Percentiles rank a stretch among this genome's conserved stretches.
Conservation (phyloP, 64 coral and sea anemone species). For the Montipora sp. region DNA sequence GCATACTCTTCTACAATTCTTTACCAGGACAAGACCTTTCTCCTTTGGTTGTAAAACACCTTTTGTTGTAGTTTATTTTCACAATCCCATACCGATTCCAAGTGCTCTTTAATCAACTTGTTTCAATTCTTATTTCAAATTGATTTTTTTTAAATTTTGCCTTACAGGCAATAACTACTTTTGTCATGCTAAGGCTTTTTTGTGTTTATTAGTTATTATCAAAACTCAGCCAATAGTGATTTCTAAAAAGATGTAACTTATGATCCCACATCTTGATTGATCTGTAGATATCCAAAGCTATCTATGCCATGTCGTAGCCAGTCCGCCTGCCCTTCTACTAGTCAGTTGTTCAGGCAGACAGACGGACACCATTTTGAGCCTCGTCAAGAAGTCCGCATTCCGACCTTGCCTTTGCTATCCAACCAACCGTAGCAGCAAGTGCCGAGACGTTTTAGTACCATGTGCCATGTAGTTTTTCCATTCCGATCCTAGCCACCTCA, state of each 20-base stretch:
- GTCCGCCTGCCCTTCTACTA: slow-evolving; percentile 41
- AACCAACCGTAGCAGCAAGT: slow-evolving; percentile 60
- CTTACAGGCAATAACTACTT: background rate
- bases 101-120: too few relatives aligned
- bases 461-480: slow-evolving; percentile 56
- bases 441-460: slow-evolving; percentile 50
- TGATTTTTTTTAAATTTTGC: too few relatives aligned
- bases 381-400: slow-evolving; percentile 34
- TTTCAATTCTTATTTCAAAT: too few relatives aligned
- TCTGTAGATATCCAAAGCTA: slow-evolving; percentile 60
- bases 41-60: too few relatives aligned
- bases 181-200: background rate
- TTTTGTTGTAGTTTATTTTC: background rate
- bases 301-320: slow-evolving; percentile 59
- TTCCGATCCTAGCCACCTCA: slow-evolving; percentile 48
- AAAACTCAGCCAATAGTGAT: background rate
- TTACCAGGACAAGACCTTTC: too few relatives aligned
- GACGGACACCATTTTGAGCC: slow-evolving; percentile 46
- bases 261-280: slow-evolving; percentile 55
- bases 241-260: slow-evolving; percentile 35
- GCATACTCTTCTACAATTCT: too few relatives aligned
- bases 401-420: slow-evolving; percentile 50
- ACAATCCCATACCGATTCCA: too few relatives aligned
- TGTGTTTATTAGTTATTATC: background rate
- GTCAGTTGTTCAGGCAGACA: slow-evolving; percentile 41